Conservation (phyloP, 2,113 vertebrate genomes). For the Promerops cafer region DNA sequence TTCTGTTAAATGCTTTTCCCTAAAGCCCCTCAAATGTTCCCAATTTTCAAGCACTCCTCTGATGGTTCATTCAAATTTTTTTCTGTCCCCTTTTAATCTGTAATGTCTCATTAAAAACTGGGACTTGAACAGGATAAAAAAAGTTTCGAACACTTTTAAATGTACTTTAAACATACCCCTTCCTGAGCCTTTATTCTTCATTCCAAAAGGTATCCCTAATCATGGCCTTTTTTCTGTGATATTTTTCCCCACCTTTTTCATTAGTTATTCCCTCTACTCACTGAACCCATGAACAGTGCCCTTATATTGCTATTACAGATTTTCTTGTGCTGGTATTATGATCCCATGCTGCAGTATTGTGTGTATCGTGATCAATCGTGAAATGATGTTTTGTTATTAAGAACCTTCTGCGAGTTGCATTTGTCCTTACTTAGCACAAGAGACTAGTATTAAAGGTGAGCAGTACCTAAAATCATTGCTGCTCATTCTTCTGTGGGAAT, state of each 20-base stretch:
- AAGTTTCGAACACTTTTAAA: conserved; percentile 54
- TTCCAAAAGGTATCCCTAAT: conserved; percentile 56
- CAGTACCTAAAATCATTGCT: not conserved
- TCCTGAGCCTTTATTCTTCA: conserved; percentile 57
- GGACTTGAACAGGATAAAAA: conserved; percentile 16
- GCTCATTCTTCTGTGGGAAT: not conserved
- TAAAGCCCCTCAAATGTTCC: conserved; percentile 17
- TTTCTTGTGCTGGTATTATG: conserved; percentile 14
- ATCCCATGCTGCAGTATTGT: not conserved
- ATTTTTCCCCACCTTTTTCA: not conserved
- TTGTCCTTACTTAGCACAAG: not conserved
- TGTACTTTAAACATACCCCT: conserved; percentile 52
- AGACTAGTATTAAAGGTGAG: conserved; percentile 23
- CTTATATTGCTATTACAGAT: not conserved
- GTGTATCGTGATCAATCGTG: conserved; percentile 35
- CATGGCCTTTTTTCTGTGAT: conserved; percentile 10
- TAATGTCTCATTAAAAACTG: conserved; percentile 67
- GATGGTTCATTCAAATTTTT: conserved; percentile 61
- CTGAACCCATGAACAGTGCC: conserved; percentile 12
- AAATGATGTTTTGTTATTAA: conserved; percentile 45
- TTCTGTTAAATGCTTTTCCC: conserved; percentile 35
- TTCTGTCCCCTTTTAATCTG: conserved; percentile 42
- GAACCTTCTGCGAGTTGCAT: conserved; percentile 24
- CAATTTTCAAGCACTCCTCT: conserved; percentile 50
- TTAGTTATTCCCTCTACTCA: not conserved